Base-by-base conservation (phyloP, 2,888 invertebrate genomes). In the Neoaliturus tenellus region DNA sequence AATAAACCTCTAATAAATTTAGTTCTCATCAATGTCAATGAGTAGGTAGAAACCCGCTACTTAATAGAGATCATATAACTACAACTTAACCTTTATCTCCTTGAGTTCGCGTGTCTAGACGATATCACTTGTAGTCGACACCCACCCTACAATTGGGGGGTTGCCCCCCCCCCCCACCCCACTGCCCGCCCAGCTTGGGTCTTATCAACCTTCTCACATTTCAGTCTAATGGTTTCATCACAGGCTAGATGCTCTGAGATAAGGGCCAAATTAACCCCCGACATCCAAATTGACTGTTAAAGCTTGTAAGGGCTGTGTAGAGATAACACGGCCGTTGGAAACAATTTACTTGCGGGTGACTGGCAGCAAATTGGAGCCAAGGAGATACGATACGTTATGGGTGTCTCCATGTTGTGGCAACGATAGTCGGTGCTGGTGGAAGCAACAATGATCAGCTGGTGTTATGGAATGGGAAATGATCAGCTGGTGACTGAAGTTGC, bases 241-340 rank as follows among this genome's bases (percentile, higher is more conserved):
- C 48, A 39, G 48, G 75, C 75, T 75, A 35, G 75, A 75, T 75
- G 75, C 48, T 41, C 75, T 28, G 39, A 1, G 75, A 75, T 75
- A 75, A 75, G 25, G 25, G 48, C 48, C 48, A 75, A 48, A 75
- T 75, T 75, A 75, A 75, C 75, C 75, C 75, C 28, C 39, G 69
- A 75, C 75, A 75, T 75, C 75, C 48, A 75, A 75, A 75, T 75
- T 75, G 39, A 75, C 75, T 75, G 75, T 75, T 75, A 75, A 75
- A 39, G 75, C 44, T 75, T 75, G 75, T 75, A 75, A 28, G 75
- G 75, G 44, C 48, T 44, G 48, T 75, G 48, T 75, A 20, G 10
- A 3, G 75, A 75, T 75, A 75, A 44, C 4, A n/a, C 75, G 41
- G 41, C 48, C 48, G 75, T 75, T 75, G 75, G 48, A 75, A 75